Base-by-base conservation (phyloP, 2,888 invertebrate genomes). In the Xanthorhoe spadicearia region DNA sequence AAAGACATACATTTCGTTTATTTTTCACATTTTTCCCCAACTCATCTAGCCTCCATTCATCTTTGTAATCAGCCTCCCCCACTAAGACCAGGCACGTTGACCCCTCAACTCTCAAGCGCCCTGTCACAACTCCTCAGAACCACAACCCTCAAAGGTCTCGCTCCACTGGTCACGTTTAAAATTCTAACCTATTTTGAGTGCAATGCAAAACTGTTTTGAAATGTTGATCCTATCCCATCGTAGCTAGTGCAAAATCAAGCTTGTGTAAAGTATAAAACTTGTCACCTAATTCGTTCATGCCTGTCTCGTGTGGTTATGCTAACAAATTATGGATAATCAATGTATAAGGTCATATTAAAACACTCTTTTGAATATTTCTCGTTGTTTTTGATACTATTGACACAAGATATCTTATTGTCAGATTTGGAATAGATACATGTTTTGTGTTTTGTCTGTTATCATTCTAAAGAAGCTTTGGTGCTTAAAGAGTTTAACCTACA, bases 181-280 rank as follows among this genome's bases (percentile, higher is more conserved):
- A 87, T 83, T 83, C 80, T 84, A 85, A 84, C 82, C 77, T 80
- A 85, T 79, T 43, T 80, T 82, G 69, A 70, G 61, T 76, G 78
- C 76, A 79, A 80, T 76, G 79, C 78, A 80, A 80, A 82, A 77
- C 77, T 75, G 70, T 77, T 76, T 75, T 80, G 80, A 85, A 83
- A 83, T 82, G 81, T 83, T 84, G 2, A 3, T 56, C 19, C 38
- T 54, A 13, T 15, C 3, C 15, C 19, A 35, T 35, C 13, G 10
- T 15, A 51, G 18, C 18, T 48, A 52, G 53, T 15, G n/a, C 52
- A 35, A 7, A 13, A 43, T 32, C 13, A 43, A 43, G 38, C 13
- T 50, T 6, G 23, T 23, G 1, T 23, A 23, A 23, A 23, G 23
- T 23, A n/a, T n/a, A n/a, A n/a, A n/a, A n/a, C n/a, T n/a, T n/a